These are phyloP conservation scores for Spodoptera littoralis DNA, from an alignment of 2,888 invertebrate species.

Conservation along the genomic window DNA sequence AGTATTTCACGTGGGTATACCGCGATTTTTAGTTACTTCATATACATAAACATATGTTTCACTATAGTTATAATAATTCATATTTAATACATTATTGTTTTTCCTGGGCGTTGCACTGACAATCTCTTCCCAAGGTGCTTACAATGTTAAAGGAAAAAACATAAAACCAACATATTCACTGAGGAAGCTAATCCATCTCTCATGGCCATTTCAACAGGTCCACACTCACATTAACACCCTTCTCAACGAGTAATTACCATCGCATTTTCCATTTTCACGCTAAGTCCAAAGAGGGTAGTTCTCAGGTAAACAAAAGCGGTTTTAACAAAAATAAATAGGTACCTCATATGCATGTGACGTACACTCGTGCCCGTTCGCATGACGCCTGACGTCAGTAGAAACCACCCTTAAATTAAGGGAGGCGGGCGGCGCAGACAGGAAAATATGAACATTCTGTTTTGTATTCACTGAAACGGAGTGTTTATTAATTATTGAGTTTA, in stretches of 20 bases:
- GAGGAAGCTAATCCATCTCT: no score
- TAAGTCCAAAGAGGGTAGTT: neutral
- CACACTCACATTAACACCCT: neutral
- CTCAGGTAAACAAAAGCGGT: slow-evolving; percentile 44
- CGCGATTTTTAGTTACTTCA: no score
- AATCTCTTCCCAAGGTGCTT: no score
- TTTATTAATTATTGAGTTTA: slow-evolving; percentile 4
- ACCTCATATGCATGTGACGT: slow-evolving; percentile 56
- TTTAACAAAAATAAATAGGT: slow-evolving; percentile 29
- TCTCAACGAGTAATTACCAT: neutral
- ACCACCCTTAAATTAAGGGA: slow-evolving; percentile 45
- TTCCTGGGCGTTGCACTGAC: no score
- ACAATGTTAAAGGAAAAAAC: no score
- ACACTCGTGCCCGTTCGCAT: slow-evolving; percentile 60
- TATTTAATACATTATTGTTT: no score
- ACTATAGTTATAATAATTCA: no score
- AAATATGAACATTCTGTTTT: slow-evolving; percentile 21
- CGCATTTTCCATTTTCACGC: slow-evolving; percentile 3
- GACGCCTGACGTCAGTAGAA: slow-evolving; percentile 64
- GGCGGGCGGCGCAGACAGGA: slow-evolving; percentile 23
- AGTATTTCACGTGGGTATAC: no score
- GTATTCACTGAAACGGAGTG: slow-evolving; percentile 5
- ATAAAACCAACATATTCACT: no score
- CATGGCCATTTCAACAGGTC: no score
- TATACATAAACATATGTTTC: no score